Evolutionary conservation across 2,113 vertebrate genomes (phyloP).

Genomic region (Oxygymnocypris stewartii): DNA sequence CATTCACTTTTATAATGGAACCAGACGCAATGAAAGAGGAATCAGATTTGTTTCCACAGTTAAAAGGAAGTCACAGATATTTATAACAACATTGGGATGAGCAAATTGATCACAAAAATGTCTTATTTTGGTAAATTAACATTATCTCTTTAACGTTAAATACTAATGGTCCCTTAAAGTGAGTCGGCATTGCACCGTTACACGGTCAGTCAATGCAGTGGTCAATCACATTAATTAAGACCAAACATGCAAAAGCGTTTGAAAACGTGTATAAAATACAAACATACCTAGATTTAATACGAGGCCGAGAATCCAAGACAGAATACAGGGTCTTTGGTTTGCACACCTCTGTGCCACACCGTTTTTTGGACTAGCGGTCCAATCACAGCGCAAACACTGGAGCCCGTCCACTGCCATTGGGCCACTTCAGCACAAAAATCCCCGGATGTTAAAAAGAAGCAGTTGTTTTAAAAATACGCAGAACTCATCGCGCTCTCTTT

Average conservation of each 20-base stretch:
- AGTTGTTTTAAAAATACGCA: slow-evolving; percentile 28
- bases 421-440: slow-evolving; percentile 45
- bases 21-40: background rate
- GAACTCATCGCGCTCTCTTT: background rate
- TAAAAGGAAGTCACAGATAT: background rate
- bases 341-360: slow-evolving; percentile 32
- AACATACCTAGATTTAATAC: background rate
- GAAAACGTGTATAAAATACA: background rate
- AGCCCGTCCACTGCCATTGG: slow-evolving; percentile 35
- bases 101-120: background rate
- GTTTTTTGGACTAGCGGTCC: background rate
- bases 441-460: background rate
- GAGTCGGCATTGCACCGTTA: background rate
- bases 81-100: background rate
- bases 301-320: background rate
- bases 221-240: background rate
- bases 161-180: background rate
- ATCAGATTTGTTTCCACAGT: background rate
- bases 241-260: background rate
- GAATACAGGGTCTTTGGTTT: slow-evolving; percentile 1
- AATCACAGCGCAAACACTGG: slow-evolving; percentile 32
- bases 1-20: background rate
- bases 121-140: background rate
- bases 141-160: background rate
- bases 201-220: background rate